These are phyloP conservation scores for Drosophila nr. medialis DNA, from an alignment of 2,888 invertebrate species.

Conservation along the genomic window DNA sequence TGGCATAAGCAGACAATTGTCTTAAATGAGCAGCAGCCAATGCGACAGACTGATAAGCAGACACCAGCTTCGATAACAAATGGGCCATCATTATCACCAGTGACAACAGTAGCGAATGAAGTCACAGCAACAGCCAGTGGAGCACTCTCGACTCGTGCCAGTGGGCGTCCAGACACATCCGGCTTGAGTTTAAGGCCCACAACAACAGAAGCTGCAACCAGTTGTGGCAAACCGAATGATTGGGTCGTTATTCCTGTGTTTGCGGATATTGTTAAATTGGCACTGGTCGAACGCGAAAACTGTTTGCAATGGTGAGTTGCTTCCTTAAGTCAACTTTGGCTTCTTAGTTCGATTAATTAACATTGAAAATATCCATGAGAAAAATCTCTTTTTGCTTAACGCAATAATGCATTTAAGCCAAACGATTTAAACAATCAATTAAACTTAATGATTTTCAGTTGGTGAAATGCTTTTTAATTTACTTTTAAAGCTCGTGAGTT, in stretches of 20 bases:
- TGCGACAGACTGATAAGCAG: constrained; percentile 45
- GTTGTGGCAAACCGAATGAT: constrained; percentile 36
- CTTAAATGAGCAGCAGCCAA: constrained; percentile 78
- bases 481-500: background rate
- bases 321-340: background rate
- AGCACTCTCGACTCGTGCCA: constrained; percentile 10
- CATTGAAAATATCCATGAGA: background rate
- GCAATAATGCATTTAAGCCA: background rate
- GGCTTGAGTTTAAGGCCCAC: constrained; percentile 41
- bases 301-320: constrained; percentile 82
- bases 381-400: background rate
- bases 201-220: constrained; percentile 1
- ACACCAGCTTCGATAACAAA: constrained; percentile 24
- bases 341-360: background rate
- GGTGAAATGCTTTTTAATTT: constrained; percentile 4
- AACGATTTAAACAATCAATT: background rate
- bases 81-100: constrained; percentile 35
- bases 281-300: constrained; percentile 83
- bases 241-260: constrained; percentile 85
- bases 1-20: constrained; percentile 84
- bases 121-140: constrained; percentile 38
- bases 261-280: constrained; percentile 85
- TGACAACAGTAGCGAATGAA: constrained; percentile 20
- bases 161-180: constrained; percentile 41
- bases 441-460: background rate